These are phyloP conservation scores for Empis livida DNA, from an alignment of 2,888 invertebrate genomes.

Conservation along the genomic window DNA sequence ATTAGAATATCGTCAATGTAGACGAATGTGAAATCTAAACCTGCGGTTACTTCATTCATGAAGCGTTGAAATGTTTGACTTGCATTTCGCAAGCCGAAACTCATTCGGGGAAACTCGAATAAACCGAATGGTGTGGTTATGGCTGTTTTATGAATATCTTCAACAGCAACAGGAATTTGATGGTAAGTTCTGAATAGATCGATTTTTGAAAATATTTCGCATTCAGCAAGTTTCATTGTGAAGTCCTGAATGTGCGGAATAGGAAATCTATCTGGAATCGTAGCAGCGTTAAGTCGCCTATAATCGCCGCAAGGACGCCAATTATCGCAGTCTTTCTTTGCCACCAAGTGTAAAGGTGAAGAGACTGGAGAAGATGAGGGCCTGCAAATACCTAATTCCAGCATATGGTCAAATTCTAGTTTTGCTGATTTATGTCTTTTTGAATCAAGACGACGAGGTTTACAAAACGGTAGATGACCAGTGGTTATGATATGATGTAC, in stretches of 20 bases:
- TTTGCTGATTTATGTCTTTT: constrained; percentile 11
- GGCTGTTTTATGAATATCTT: constrained; percentile 26
- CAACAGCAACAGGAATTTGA: constrained; percentile 23
- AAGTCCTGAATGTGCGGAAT: constrained; percentile 5
- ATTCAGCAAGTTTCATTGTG: constrained; percentile 1
- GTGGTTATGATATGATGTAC: constrained; percentile 10
- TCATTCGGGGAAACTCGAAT: constrained; percentile 23
- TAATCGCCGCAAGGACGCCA: constrained; percentile 7
- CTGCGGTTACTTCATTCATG: constrained; percentile 19
- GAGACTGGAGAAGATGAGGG: constrained; percentile 5
- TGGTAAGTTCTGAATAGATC: constrained; percentile 11
- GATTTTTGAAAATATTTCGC: constrained; percentile 4
- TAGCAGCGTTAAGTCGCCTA: constrained; percentile 3
- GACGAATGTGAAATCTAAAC: constrained; percentile 17
- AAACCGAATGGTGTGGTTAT: constrained; percentile 27
- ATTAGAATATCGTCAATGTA: constrained; percentile 23
- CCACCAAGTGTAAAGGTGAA: constrained; percentile 8
- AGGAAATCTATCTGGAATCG: constrained; percentile 4
- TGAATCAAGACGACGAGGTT: constrained; percentile 9
- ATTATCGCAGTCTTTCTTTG: constrained; percentile 4
- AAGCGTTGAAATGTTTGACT: constrained; percentile 27
- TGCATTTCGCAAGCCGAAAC: constrained; percentile 21
- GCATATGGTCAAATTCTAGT: constrained; percentile 6
- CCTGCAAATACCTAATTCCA: constrained; percentile 5
- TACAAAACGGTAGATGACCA: constrained; percentile 9